Evolutionary conservation across 1,140 invertebrate species (phyloP).

Genomic region (Drosophila busckii): DNA sequence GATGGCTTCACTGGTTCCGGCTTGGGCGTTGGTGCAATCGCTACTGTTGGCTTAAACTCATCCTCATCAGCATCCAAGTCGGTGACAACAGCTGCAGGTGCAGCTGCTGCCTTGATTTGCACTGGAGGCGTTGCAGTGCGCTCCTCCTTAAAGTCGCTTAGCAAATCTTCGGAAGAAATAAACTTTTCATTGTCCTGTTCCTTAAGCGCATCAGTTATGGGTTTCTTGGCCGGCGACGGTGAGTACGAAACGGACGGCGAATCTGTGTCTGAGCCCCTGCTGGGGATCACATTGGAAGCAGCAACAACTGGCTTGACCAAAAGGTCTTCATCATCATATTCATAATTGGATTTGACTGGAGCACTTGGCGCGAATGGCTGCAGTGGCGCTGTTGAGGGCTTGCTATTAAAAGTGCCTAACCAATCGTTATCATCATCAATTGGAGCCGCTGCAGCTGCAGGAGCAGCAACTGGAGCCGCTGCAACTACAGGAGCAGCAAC

Average conservation of each 20-base stretch:
- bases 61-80: conserved; percentile 68
- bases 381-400: conserved; percentile 27
- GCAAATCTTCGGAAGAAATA: conserved; percentile 75
- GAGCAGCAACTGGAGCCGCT: not conserved
- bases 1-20: conserved; percentile 22
- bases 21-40: conserved; percentile 31
- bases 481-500: conserved; percentile 1
- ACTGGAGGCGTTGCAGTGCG: conserved; percentile 48
- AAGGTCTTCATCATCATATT: conserved; percentile 44
- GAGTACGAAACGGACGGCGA: conserved; percentile 69
- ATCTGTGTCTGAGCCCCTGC: conserved; percentile 62
- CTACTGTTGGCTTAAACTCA: conserved; percentile 17
- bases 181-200: conserved; percentile 77
- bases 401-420: conserved; percentile 46
- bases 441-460: not conserved
- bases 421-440: conserved; percentile 42
- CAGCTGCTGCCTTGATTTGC: conserved; percentile 12
- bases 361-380: conserved; percentile 43
- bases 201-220: conserved; percentile 69
- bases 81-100: conserved; percentile 42
- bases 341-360: conserved; percentile 43
- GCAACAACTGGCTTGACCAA: conserved; percentile 29
- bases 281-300: conserved; percentile 28
- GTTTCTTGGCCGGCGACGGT: conserved; percentile 70
- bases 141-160: conserved; percentile 73